Evolutionary conservation across 2,113 vertebrate genomes (phyloP), one percentile per base, ranked within the genome.

Genomic region (Sinocyclocheilus anshuiensis): DNA sequence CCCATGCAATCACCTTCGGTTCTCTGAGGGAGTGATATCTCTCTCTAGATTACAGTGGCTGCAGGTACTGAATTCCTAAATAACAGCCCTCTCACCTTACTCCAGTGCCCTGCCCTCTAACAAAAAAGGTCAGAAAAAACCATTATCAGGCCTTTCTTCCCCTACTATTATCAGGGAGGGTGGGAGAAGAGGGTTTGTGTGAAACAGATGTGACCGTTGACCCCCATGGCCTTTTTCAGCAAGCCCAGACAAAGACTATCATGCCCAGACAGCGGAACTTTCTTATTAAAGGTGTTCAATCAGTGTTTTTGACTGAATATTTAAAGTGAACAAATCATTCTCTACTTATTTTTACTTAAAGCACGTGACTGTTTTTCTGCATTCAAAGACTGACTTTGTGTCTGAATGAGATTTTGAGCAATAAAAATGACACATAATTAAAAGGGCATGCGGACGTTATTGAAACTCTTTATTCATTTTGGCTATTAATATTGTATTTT

Each of bases 51-150:
- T 82, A 86, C 63, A 74, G 36, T 71, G 67, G 6, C 16, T 89
- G 65, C 48, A 69, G 65, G 83, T 74, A 29, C 15, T 79, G 69
- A 84, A 86, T 82, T 84, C 63, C 59, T 80, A 69, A 63, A 50
- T 80, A 79, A 69, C 75, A 63, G 59, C 61, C 59, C 29, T 67
- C 65, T 42, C 81, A 81, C 29, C 50, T 71, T 72, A 24, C 48
- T 77, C n/a, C 75, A 55, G 33, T 74, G 67, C 22, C 76, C 63
- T 84, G 63, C 71, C 81, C 81, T 83, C 26, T 80, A 61, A 87
- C 76, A 83, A 86, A 80, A 69, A 74, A 84, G 78, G 89, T 85
- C 83, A 87, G 83, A 67, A 72, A 79, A 88, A 79, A 59, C 85
- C 57, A 90, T 90, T 90, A 87, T 87, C 89, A 78, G 36, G 15